Evolutionary conservation across 2,113 vertebrate species (phyloP), one percentile per base, ranked within the genome.

Genomic region (Reinhardtius hippoglossoides): DNA sequence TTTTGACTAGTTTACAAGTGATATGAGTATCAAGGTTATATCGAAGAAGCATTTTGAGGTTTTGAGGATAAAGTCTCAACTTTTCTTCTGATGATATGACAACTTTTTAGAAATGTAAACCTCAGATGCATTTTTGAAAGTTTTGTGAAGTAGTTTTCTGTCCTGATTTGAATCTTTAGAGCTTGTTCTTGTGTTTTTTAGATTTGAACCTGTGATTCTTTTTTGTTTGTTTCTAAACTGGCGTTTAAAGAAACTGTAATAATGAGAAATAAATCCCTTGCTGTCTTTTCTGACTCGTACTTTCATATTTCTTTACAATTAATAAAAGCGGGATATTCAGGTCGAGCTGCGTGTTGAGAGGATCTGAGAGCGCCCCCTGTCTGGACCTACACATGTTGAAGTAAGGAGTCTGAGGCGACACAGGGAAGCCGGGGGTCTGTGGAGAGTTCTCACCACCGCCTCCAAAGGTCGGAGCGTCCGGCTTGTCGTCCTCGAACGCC

Each of bases 401-500:
- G 91, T 90, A 93, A 89, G 90, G 91, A 91, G 91, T 92, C 93
- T 94, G 92, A 90, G 94, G 90, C 1, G 83, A 93, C 77, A 92
- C 74, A 0, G 90, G 92, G 63, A 95, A 94, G 82, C 90, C 82
- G 82, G 94, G 91, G 87, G 80, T 94, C 59, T 74, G 91, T 76
- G 89, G 81, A 82, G 85, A 92, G 85, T 82, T 94, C 96, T 97
- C 95, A 97, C 97, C 96, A 77, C 93, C 94, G 44, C 84, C 79
- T 86, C 92, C 80, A 46, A 93, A 92, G 12, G 90, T 93, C 50
- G 96, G 95, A 85, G 92, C 81, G 18, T 96, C 95, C 31, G 91
- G 88, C 67, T 97, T 95, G 71, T 94, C 91, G 77, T 97, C 96
- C 80, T 97, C 96, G 0, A 97, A 98, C 16, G 95, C 96, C 74